Conservation (phyloP, 2,797 vertebrate species). For the Poecilia velifera region DNA sequence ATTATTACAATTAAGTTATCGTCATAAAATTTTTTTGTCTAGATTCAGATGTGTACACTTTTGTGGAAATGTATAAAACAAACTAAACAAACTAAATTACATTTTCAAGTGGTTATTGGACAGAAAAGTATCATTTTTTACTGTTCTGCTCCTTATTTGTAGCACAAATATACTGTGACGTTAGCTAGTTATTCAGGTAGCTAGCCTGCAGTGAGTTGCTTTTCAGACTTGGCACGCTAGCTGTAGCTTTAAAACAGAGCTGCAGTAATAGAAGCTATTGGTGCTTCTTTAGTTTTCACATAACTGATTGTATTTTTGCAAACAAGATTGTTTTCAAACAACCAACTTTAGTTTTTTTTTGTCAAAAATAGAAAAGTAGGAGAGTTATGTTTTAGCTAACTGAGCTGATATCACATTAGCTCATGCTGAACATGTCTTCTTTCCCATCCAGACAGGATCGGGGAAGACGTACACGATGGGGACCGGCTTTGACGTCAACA, state of each 20-base stretch:
- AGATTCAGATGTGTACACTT: not conserved
- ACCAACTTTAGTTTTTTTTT: not conserved
- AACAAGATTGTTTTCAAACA: not conserved
- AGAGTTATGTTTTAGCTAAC: not conserved
- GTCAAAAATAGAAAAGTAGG: not conserved
- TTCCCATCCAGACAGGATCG: slow-evolving; percentile 86
- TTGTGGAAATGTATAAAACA: not conserved
- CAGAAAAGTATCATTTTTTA: not conserved
- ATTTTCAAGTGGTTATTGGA: not conserved
- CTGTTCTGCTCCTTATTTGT: not conserved
- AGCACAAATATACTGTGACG: not conserved
- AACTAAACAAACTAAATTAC: not conserved
- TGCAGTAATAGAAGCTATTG: not conserved
- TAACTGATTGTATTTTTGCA: not conserved
- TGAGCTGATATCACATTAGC: not conserved
- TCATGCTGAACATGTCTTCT: not conserved
- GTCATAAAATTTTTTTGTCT: not conserved
- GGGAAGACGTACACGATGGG: slow-evolving; percentile 98
- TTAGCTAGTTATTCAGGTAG: not conserved
- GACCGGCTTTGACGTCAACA: slow-evolving; percentile 92
- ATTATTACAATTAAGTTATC: not conserved
- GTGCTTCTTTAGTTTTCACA: not conserved
- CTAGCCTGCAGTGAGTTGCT: not conserved
- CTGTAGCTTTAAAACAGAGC: not conserved
- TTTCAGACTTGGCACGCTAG: not conserved